phyloP scores from a whole-genome alignment of 2,797 vertebrate genomes.

The Staurois parvus region DNA sequence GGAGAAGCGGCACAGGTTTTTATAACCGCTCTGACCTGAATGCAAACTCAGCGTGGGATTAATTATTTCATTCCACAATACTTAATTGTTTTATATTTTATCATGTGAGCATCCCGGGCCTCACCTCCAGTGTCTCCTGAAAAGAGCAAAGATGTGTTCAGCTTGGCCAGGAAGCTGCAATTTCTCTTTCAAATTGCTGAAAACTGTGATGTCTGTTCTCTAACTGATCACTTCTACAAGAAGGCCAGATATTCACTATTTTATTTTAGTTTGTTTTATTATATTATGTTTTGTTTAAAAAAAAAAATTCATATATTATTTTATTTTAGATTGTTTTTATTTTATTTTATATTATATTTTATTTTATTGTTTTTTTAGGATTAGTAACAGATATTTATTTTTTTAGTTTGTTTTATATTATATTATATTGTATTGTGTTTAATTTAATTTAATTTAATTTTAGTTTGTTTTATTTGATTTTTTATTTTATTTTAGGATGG shows the following conservation, averaged over 20 bases:
- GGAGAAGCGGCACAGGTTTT: slow-evolving; percentile 63
- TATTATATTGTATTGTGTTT: too few relatives aligned
- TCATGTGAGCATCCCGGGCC: not conserved
- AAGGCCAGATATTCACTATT: not conserved
- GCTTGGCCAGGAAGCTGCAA: not conserved
- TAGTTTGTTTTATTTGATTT: too few relatives aligned
- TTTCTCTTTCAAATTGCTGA: not conserved
- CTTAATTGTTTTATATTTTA: slow-evolving; percentile 64
- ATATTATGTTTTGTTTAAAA: too few relatives aligned
- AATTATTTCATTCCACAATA: slow-evolving; percentile 75
- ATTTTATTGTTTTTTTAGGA: too few relatives aligned
- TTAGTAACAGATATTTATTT: too few relatives aligned
- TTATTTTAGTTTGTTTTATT: too few relatives aligned
- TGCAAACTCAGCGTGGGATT: slow-evolving; percentile 68
- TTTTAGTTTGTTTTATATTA: too few relatives aligned
- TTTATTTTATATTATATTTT: too few relatives aligned
- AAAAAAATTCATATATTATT: too few relatives aligned
- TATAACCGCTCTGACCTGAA: slow-evolving; percentile 64
- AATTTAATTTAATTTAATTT: too few relatives aligned
- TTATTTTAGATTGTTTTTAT: too few relatives aligned
- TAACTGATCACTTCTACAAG: not conserved
- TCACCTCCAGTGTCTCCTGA: not conserved
- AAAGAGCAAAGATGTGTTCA: not conserved
- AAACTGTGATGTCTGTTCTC: not conserved
- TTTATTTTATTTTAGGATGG: too few relatives aligned